These are phyloP conservation scores for Todus mexicanus DNA, from an alignment of 2,797 vertebrate genomes.

Conservation along the genomic window DNA sequence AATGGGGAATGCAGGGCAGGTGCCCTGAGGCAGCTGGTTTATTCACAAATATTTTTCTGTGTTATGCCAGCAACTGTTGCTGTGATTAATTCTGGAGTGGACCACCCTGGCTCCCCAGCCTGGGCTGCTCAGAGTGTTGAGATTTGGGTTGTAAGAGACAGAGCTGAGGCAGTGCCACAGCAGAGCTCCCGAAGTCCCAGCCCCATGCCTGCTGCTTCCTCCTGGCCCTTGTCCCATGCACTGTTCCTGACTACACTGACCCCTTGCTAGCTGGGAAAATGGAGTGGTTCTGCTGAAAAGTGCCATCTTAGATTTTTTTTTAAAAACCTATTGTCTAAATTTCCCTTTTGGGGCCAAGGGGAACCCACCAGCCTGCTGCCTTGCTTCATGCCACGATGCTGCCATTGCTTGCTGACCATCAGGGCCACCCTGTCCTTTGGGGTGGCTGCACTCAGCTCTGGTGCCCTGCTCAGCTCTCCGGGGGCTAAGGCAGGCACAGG, in stretches of 20 bases:
- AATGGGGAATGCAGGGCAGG: not conserved
- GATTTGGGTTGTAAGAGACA: not conserved
- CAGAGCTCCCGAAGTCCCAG: not conserved
- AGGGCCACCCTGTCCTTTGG: not conserved
- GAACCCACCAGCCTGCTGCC: not conserved
- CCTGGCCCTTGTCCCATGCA: not conserved
- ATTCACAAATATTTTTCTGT: not conserved
- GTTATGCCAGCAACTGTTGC: not conserved
- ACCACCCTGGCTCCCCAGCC: not conserved
- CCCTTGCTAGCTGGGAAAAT: not conserved
- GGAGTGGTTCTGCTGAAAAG: not conserved
- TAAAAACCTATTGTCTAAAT: not conserved
- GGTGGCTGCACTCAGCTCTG: not conserved
- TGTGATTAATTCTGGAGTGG: not conserved
- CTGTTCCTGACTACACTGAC: not conserved
- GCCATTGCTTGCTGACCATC: not conserved
- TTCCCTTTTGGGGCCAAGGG: not conserved
- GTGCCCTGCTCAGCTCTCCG: not conserved
- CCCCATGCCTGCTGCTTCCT: fast-evolving
- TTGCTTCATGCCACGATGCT: not conserved
- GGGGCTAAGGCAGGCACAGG: fast-evolving
- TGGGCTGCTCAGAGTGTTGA: not conserved
- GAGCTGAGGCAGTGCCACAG: not conserved
- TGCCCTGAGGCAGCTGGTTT: not conserved
- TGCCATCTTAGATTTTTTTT: not conserved